phyloP scores from a whole-genome alignment of 1,140 invertebrate genomes.

The Bradysia coprophila region DNA sequence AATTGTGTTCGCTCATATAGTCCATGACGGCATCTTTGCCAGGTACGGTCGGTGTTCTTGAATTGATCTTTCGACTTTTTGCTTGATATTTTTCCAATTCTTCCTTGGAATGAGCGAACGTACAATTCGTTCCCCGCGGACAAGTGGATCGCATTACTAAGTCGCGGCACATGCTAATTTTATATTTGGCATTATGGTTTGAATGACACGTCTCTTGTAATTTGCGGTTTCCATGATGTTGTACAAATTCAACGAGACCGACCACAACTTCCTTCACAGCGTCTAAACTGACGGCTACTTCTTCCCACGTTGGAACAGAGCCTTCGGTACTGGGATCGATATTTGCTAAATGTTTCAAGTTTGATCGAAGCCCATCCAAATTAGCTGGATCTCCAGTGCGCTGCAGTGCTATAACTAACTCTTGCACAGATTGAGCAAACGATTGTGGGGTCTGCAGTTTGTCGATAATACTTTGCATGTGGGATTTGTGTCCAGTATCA shows the following conservation, averaged over 20 bases:
- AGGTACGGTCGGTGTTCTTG: slow-evolving; percentile 2
- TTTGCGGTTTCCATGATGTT: slow-evolving; percentile 52
- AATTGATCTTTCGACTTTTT: slow-evolving; percentile 10
- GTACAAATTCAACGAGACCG: slow-evolving; percentile 69
- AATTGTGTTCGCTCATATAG: not conserved
- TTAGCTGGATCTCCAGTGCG: slow-evolving; percentile 79
- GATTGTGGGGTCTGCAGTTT: slow-evolving; percentile 84
- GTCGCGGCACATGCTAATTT: slow-evolving; percentile 82
- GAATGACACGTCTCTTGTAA: slow-evolving; percentile 33
- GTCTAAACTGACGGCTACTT: slow-evolving; percentile 56
- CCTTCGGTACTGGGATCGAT: slow-evolving; percentile 62
- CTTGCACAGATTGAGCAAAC: slow-evolving; percentile 78
- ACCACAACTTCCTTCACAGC: slow-evolving; percentile 66
- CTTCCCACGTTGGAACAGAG: slow-evolving; percentile 42
- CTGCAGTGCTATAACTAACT: slow-evolving; percentile 80
- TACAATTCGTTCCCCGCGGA: slow-evolving; percentile 71
- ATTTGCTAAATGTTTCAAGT: slow-evolving; percentile 67
- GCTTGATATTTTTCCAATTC: slow-evolving; percentile 64
- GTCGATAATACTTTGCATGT: slow-evolving; percentile 97
- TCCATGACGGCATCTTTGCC: not conserved
- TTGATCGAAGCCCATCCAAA: slow-evolving; percentile 50
- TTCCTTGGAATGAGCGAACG: slow-evolving; percentile 80
- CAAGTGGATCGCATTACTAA: slow-evolving; percentile 56
- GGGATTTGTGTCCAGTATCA: slow-evolving; percentile 86
- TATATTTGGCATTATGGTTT: slow-evolving; percentile 61